phyloP scores from a whole-genome alignment of 2,888 invertebrate species.

The Trissolcus japonicus region DNA sequence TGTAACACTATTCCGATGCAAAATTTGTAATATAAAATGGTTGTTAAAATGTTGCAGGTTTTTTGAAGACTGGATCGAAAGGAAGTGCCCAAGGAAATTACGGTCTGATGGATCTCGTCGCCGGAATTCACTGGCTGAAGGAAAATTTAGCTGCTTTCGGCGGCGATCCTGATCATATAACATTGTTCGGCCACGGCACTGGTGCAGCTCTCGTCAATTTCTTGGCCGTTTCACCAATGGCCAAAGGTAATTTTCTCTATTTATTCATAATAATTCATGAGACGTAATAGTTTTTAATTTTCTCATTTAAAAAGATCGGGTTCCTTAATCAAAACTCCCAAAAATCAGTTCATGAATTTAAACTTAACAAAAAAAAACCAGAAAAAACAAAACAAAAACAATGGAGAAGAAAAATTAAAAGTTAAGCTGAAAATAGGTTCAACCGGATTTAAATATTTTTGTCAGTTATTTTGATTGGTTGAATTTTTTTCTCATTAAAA shows the following conservation, averaged over 20 bases:
- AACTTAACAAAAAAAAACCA: too few species aligned
- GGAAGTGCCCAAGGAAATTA: slow-evolving; percentile 94
- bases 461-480: too few species aligned
- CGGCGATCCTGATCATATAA: slow-evolving; percentile 94
- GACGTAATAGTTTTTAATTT: too few species aligned
- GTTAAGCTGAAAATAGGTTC: too few species aligned
- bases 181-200: slow-evolving; percentile 96
- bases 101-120: slow-evolving; percentile 93
- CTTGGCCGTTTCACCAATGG: slow-evolving; percentile 95
- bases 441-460: too few species aligned
- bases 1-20: too few species aligned
- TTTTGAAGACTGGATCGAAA: slow-evolving; percentile 92
- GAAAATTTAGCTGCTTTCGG: slow-evolving; percentile 97
- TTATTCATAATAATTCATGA: background rate
- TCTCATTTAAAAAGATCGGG: too few species aligned
- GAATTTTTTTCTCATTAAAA: too few species aligned
- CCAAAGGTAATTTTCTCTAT: slow-evolving; percentile 83
- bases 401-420: too few species aligned
- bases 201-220: slow-evolving; percentile 98
- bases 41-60: slow-evolving; percentile 79
- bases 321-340: too few species aligned
- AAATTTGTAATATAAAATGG: background rate
- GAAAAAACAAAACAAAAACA: too few species aligned
- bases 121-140: slow-evolving; percentile 96
- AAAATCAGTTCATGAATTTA: too few species aligned